Evolutionary conservation across 2,888 invertebrate genomes (phyloP), one percentile per base, ranked within the genome.

Genomic region (Leucoptera coffeella): DNA sequence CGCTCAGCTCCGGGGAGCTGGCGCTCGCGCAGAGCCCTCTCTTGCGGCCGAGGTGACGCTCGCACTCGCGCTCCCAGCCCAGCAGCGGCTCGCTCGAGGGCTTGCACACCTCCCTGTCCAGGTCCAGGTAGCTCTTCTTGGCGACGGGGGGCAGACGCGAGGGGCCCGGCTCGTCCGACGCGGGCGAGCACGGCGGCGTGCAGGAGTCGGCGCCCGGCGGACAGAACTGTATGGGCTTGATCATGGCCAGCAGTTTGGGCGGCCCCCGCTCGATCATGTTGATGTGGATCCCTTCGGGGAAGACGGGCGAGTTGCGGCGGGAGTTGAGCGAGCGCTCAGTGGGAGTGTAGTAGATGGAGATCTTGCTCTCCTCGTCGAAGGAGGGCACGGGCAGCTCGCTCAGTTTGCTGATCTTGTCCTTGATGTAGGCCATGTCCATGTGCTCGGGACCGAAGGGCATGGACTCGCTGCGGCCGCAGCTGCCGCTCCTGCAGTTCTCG

Each of bases 401-500:
- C 29, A 81, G 53, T 39, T 74, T 73, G 40, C 78, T 77, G 31
- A 81, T 75, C 47, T 81, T 80, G 22, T 74, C 62, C 50, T 81
- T 83, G 41, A 81, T 75, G 42, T 82, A 83, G 6, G 17, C 9
- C 46, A 77, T 73, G 47, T 82, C 81, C 35, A 81, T 62, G 34
- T 73, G 61, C 39, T 76, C 76, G 3, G 77, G 72, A 38, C 85
- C 79, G 56, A 84, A 80, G 5, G 81, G 76, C 40, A 78, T 73
- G 4, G 85, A 85, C 48, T 89, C 89, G 36, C 85, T 82, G 15
- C 78, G 71, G 4, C 79, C 85, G 57, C 83, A 87, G 10, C 81
- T 83, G 3, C 87, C 86, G 37, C 85, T 87, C 19, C 91, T 82
- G 49, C 95, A 95, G 61, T 92, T 93, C 54, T 94, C 94, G 49